These are phyloP conservation scores for Stomatorhinus walkeri DNA, from an alignment of 2,797 vertebrate genomes.

Conservation along the genomic window DNA sequence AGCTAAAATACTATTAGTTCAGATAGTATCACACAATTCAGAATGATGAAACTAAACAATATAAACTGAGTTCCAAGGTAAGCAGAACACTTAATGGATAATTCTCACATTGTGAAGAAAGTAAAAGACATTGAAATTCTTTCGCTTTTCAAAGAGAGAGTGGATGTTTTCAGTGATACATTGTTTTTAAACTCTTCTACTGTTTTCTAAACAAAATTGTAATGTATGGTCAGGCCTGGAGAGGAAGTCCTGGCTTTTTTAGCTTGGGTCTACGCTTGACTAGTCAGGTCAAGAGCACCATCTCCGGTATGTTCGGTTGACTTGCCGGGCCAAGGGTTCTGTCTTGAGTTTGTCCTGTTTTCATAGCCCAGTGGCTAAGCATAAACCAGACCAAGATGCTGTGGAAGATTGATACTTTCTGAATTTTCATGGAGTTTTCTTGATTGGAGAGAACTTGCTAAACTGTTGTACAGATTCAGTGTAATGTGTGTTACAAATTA, in stretches of 20 bases:
- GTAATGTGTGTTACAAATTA: constrained; percentile 9
- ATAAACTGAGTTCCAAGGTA: neutral
- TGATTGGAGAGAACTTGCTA: constrained; percentile 8
- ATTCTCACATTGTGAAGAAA: neutral
- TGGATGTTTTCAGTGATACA: constrained; percentile 39
- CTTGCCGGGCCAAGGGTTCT: constrained; percentile 47
- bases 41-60: neutral
- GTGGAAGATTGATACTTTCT: constrained; percentile 34
- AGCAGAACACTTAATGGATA: neutral
- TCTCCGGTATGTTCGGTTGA: constrained; percentile 35
- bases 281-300: constrained; percentile 26
- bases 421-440: constrained; percentile 33
- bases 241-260: constrained; percentile 48
- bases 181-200: neutral
- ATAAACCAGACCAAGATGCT: constrained; percentile 25
- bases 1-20: neutral
- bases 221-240: constrained; percentile 32
- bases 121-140: constrained; percentile 28
- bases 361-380: constrained; percentile 22
- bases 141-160: constrained; percentile 41
- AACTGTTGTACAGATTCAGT: neutral
- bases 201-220: neutral
- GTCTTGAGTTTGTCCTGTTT: constrained; percentile 41
- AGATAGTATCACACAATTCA: neutral
- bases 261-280: constrained; percentile 37